Base-by-base conservation (phyloP, 2,888 invertebrate genomes). In the Frankliniella intonsa region DNA sequence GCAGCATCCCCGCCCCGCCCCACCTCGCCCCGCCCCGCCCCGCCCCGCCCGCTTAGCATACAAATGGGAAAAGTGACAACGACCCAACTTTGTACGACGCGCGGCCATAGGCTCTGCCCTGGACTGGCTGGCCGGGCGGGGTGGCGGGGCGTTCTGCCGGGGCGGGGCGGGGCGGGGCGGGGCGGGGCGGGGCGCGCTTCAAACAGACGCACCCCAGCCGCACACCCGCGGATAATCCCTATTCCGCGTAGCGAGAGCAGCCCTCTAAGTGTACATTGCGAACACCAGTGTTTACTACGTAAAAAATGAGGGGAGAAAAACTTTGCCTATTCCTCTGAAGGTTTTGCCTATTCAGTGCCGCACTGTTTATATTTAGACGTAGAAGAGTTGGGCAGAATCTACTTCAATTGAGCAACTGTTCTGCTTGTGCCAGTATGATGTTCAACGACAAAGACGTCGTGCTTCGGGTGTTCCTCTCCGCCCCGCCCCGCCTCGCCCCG, bases 11-110 rank as follows among this genome's bases (percentile, higher is more conserved):
- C 69, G 2, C 22, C 25, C 25, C 9, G 11, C 69, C 69, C 3
- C 69, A 10, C 25, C 69, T 11, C 22, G 69, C 69, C 12, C 0
- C 62, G 62, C 22, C 69, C 9, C 69, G 69, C 69, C 22, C 9
- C 22, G 69, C 14, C 14, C 1, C 12, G 69, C 19, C 9, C 69
- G 69, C 69, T 76, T 76, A 76, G 69, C 69, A 76, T 76, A 76
- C 69, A 76, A 25, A 76, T 76, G 69, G 69, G 69, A 76, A 76
- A 76, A 76, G 69, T 76, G 69, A 76, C 69, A 76, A 76, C 69
- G 69, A 76, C 69, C 69, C 69, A 76, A 76, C 69, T 76, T 76
- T 76, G 69, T 76, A 10, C 69, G 69, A 25, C 69, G 69, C 38
- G 38, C 69, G 69, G 8, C 69, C 12, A 25, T 76, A 76, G 69